These are phyloP conservation scores for Scaptomyza reducta DNA, from an alignment of 2,888 invertebrate genomes.

Conservation along the genomic window DNA sequence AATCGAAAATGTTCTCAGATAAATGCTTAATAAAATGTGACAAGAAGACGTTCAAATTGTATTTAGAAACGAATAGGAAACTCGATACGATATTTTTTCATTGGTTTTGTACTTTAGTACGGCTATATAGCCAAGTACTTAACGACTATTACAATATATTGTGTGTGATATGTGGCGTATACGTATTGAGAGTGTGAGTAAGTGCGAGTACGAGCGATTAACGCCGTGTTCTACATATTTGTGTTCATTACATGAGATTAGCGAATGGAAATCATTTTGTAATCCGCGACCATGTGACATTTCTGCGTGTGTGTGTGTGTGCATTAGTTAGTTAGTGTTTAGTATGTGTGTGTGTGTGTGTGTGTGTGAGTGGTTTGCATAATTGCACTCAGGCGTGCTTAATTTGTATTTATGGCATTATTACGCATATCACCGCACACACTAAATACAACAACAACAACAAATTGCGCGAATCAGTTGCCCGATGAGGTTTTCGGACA, in stretches of 20 bases:
- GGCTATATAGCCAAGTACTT: conserved; percentile 1
- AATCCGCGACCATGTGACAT: conserved; percentile 62
- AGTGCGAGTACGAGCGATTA: conserved; percentile 68
- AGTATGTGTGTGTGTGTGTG: background rate
- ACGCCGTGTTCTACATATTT: conserved; percentile 75
- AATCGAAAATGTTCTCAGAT: conserved; percentile 74
- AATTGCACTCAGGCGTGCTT: conserved; percentile 79
- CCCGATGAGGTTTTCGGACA: conserved; percentile 31
- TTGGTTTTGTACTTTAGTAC: background rate
- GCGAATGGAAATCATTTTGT: conserved; percentile 72
- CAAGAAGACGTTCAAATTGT: conserved; percentile 51
- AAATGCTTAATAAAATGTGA: conserved; percentile 74
- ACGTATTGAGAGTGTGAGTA: conserved; percentile 16
- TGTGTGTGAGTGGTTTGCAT: conserved; percentile 56
- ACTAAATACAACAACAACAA: conserved; percentile 47
- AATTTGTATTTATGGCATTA: conserved; percentile 80
- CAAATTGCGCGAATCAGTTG: conserved; percentile 34
- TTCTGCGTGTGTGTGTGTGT: conserved; percentile 8
- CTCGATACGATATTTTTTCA: background rate
- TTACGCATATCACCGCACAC: conserved; percentile 71
- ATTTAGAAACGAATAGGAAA: conserved; percentile 10
- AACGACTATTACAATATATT: conserved; percentile 50
- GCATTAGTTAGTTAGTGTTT: conserved; percentile 18
- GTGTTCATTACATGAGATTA: conserved; percentile 79
- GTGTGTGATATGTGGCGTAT: background rate